Base-by-base conservation (phyloP, 2,797 vertebrate species). In the Salmo trutta region DNA sequence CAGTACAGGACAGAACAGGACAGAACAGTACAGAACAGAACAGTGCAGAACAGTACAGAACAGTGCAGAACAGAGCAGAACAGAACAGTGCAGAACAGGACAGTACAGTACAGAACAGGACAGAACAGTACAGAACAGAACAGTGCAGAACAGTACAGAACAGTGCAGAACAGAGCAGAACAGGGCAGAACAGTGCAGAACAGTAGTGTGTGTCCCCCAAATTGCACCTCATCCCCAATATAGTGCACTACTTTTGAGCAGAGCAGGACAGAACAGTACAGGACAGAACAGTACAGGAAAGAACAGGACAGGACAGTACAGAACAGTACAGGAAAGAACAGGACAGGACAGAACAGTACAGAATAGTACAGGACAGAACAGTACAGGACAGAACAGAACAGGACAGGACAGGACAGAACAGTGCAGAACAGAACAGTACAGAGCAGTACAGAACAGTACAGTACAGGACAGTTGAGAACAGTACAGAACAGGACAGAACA, bases 41-140 rank as follows among this genome's bases (percentile, higher is more conserved):
- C 16, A 59, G 3, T 0, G 19, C 3, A 59, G 16, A 0, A 19
- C 54, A 59, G 15, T 0, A 19, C 54, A 59, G 54, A 0, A 59
- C 16, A 59, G 3, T 0, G 5, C 16, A 33, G 31, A 0, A 33
- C 4, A 5, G 31, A 0, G 2, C 27, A 29, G 27, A 1, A 16
- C 53, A 56, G 14, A 0, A 17, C 54, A 15, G 15, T 1, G 2
- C 54, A 56, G 14, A 0, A 56, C 54, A 56, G 54, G 0, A 17
- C 54, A 56, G 14, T 0, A 19, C 54, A 16, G 54, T 0, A n/a
- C 56, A 59, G 15, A 0, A 59, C 17, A 17, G 17, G 0, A 5
- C 56, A 59, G 15, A 1, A 6, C 56, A 17, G 17, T 0, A 17
- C 54, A 56, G 14, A 0, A 17, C 54, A 56, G 54, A 1, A 56